Conservation (phyloP, 2,888 invertebrate species). For the Eueremaeus valkanovi region DNA sequence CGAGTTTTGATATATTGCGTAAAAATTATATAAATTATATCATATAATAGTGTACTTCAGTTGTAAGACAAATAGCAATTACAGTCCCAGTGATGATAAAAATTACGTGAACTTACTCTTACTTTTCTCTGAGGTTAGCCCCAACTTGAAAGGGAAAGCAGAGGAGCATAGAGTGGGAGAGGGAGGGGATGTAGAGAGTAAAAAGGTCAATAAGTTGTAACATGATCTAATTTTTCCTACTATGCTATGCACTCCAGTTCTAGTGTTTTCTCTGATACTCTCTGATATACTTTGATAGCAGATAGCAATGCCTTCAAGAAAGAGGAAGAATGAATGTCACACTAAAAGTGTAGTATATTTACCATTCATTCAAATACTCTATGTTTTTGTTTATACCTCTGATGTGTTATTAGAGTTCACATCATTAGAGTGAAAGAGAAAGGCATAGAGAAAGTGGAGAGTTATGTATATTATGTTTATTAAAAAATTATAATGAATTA, state of each 20-base stretch:
- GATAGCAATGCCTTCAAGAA: background rate
- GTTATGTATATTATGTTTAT: too few relatives aligned
- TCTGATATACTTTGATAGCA: background rate
- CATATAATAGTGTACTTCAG: background rate
- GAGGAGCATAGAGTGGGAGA: background rate
- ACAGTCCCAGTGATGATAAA: background rate
- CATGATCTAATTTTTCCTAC: background rate
- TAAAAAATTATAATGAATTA: too few relatives aligned
- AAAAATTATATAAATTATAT: background rate
- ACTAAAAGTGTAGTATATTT: background rate
- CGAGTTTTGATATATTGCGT: background rate
- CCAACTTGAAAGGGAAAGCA: background rate
- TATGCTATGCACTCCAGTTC: background rate
- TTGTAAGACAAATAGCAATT: background rate
- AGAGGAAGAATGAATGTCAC: background rate
- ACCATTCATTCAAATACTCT: background rate
- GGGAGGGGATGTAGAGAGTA: background rate
- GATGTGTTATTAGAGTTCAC: too few relatives aligned
- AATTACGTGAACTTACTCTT: background rate
- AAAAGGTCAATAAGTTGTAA: constrained; percentile 6
- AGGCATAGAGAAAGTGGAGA: too few relatives aligned
- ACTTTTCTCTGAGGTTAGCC: background rate
- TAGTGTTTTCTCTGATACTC: background rate
- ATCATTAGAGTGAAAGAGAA: too few relatives aligned
- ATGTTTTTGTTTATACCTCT: too few relatives aligned